phyloP scores from a whole-genome alignment of 2,797 vertebrate species.

The Harpagifer antarcticus region DNA sequence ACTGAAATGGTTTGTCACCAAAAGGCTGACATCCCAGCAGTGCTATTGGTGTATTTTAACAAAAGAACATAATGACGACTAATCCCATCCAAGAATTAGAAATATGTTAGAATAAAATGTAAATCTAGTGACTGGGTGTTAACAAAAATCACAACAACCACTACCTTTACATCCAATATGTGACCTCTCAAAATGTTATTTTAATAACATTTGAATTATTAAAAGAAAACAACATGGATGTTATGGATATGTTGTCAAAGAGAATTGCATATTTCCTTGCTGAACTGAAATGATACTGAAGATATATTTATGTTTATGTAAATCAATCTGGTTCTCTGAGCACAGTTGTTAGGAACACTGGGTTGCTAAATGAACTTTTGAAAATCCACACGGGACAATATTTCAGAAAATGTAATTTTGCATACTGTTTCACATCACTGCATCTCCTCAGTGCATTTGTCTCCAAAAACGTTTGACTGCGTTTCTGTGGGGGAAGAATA shows the following conservation, averaged over 20 bases:
- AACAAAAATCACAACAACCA: slow-evolving; percentile 16
- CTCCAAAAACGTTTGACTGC: slow-evolving; percentile 84
- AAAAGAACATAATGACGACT: slow-evolving; percentile 32
- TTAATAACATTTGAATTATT: slow-evolving; percentile 26
- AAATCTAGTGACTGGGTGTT: background rate
- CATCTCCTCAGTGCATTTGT: slow-evolving; percentile 85
- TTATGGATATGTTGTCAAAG: slow-evolving; percentile 50
- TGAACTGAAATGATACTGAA: slow-evolving; percentile 61
- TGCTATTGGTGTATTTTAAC: slow-evolving; percentile 63
- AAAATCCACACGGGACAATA: slow-evolving; percentile 84
- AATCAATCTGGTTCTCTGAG: slow-evolving; percentile 72
- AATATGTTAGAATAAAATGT: slow-evolving; percentile 2
- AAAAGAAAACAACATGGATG: slow-evolving; percentile 35
- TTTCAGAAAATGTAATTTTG: slow-evolving; percentile 89
- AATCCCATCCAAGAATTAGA: slow-evolving; percentile 4
- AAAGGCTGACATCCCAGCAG: slow-evolving; percentile 77
- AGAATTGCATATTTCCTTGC: slow-evolving; percentile 43
- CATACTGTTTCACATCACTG: slow-evolving; percentile 87
- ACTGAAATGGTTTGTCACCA: slow-evolving; percentile 70
- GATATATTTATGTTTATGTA: slow-evolving; percentile 66
- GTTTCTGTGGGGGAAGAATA: slow-evolving; percentile 86
- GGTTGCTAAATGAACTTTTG: slow-evolving; percentile 87
- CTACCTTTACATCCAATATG: slow-evolving; percentile 1
- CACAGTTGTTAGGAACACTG: slow-evolving; percentile 80
- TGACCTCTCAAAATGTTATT: slow-evolving; percentile 18